Conservation (phyloP, 2,888 invertebrate genomes). For the Schizotus pectinicornis region DNA sequence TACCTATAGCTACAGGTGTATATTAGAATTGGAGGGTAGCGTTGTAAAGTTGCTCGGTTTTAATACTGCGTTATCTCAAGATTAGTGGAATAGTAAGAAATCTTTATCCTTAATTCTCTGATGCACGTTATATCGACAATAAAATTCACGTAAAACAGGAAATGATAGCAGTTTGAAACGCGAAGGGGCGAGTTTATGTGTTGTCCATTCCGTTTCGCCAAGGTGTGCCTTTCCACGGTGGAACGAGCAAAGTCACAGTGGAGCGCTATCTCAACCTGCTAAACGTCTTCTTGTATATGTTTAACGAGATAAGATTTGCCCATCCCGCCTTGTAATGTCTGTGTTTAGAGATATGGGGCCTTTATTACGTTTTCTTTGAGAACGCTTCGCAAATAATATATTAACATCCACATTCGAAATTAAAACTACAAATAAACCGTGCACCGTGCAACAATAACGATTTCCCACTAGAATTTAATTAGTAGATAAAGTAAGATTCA, state of each 20-base stretch:
- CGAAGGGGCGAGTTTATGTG: conserved; percentile 32
- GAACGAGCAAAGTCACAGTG: conserved; percentile 17
- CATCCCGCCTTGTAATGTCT: conserved; percentile 32
- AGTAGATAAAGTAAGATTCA: conserved; percentile 7
- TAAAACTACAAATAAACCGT: conserved; percentile 27
- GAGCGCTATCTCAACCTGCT: conserved; percentile 33
- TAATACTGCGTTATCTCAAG: conserved; percentile 22
- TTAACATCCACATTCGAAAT: conserved; percentile 21
- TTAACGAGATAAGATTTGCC: conserved; percentile 41
- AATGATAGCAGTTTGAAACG: conserved; percentile 34
- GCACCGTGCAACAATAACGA: background rate
- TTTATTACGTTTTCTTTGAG: conserved; percentile 34
- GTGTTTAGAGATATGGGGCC: conserved; percentile 29
- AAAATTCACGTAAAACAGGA: conserved; percentile 34
- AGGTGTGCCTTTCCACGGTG: conserved; percentile 22
- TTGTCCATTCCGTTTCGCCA: conserved; percentile 32
- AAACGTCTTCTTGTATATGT: conserved; percentile 40
- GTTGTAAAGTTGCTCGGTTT: conserved; percentile 13
- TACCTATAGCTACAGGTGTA: no score
- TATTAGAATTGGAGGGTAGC: no score
- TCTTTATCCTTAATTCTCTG: conserved; percentile 32
- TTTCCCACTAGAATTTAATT: conserved; percentile 17
- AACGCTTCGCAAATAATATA: conserved; percentile 26
- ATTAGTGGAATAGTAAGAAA: conserved; percentile 25
- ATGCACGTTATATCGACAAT: conserved; percentile 34